phyloP scores from a whole-genome alignment of 37 sponge, comb jelly and placozoan genomes.

The Chondrosia reniformis region DNA sequence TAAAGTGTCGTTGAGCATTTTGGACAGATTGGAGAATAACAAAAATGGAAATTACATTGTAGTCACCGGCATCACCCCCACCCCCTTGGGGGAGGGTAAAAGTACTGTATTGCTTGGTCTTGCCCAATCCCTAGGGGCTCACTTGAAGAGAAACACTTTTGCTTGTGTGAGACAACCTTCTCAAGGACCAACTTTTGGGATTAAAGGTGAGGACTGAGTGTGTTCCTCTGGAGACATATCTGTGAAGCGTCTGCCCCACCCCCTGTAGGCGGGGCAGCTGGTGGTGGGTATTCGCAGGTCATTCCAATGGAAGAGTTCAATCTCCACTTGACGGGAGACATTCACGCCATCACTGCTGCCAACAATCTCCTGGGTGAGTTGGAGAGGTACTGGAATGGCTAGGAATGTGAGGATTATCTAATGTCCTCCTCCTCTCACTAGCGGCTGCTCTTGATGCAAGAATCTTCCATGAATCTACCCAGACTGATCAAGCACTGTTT shows the following conservation, averaged over 20 bases:
- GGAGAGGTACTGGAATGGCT: too few species aligned
- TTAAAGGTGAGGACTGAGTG: constrained; percentile 71
- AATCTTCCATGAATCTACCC: constrained; percentile 95
- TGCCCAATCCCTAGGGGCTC: constrained; percentile 82
- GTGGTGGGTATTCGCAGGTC: constrained; percentile 98
- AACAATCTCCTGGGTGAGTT: constrained; percentile 91
- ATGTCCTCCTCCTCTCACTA: too few species aligned
- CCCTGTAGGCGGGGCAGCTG: constrained; percentile 91
- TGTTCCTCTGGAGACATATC: too few species aligned
- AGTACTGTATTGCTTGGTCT: constrained; percentile 97
- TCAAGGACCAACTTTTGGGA: constrained; percentile 99
- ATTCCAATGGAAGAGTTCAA: constrained; percentile 99
- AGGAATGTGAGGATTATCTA: too few species aligned
- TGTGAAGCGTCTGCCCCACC: neutral
- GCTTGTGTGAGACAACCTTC: constrained; percentile 98
- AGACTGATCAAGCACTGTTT: constrained; percentile 76
- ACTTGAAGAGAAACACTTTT: constrained; percentile 73
- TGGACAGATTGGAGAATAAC: constrained; percentile 66
- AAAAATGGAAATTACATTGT: constrained; percentile 78
- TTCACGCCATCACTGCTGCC: constrained; percentile 98
- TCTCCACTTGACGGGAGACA: constrained; percentile 98
- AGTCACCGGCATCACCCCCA: constrained; percentile 92
- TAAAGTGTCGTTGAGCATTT: constrained; percentile 80
- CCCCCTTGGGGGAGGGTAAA: constrained; percentile 92
- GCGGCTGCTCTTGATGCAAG: constrained; percentile 97